These are phyloP conservation scores for Sebastes cheni DNA, from an alignment of 2,797 vertebrate species.

Conservation along the genomic window DNA sequence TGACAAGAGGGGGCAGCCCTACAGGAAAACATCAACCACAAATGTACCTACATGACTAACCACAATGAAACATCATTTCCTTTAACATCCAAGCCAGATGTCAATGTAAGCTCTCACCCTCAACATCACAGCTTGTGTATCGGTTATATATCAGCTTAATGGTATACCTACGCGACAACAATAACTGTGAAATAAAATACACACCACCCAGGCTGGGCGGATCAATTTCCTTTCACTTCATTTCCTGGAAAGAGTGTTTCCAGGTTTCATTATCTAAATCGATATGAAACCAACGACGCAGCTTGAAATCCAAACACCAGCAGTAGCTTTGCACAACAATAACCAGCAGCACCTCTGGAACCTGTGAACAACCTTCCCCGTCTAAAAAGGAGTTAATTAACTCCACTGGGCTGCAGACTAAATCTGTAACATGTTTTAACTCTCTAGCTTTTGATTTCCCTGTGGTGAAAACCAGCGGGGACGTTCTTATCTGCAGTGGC, in stretches of 20 bases:
- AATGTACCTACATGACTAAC: background rate
- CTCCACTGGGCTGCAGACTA: constrained; percentile 19
- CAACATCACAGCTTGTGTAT: background rate
- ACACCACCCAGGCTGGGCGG: background rate
- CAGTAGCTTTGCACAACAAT: constrained; percentile 4
- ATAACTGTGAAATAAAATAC: constrained; percentile 34
- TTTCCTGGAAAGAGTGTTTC: constrained; percentile 52
- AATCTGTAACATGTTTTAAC: constrained; percentile 27
- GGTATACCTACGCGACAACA: constrained; percentile 3
- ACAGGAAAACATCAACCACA: background rate
- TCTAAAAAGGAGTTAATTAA: constrained; percentile 41
- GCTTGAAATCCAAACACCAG: constrained; percentile 7
- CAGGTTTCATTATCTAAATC: constrained; percentile 51
- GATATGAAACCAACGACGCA: constrained; percentile 29
- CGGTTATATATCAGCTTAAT: constrained; percentile 17
- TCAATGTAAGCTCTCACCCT: background rate
- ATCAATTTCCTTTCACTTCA: constrained; percentile 50
- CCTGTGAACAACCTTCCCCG: constrained; percentile 13
- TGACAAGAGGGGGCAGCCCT: too few relatives aligned
- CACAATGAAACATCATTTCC: background rate
- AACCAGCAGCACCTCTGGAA: constrained; percentile 24
- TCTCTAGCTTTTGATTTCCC: constrained; percentile 36
- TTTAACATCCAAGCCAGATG: background rate
- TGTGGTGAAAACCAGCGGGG: constrained; percentile 6
- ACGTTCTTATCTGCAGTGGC: background rate